A percentile compares a stretch with the other conserved stretches of the same genome.
Conservation (phyloP, 2,113 vertebrate genomes). For the Oryzias celebensis region DNA sequence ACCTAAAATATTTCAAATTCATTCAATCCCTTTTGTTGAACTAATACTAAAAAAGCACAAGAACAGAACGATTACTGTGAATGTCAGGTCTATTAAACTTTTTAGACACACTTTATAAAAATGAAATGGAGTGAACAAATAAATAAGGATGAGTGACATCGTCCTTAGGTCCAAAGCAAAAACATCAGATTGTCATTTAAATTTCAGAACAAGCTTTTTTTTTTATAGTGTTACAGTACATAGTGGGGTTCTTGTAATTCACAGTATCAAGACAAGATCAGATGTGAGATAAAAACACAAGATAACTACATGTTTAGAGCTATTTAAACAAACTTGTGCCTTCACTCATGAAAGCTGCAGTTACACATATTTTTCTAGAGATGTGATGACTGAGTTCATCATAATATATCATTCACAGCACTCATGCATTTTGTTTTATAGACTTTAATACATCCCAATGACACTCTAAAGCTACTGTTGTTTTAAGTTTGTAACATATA, state of each 20-base stretch:
- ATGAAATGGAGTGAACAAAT: too few species aligned
- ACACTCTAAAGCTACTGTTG: conserved; percentile 24
- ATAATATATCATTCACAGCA: conserved; percentile 15
- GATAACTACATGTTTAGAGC: not conserved
- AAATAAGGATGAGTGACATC: not conserved
- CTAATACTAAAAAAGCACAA: not conserved
- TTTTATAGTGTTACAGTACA: conserved; percentile 1
- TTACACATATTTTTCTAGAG: conserved; percentile 3
- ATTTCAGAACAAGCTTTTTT: not conserved
- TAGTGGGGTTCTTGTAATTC: conserved; percentile 7
- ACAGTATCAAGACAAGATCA: conserved; percentile 14
- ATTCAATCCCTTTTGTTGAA: conserved; percentile 8
- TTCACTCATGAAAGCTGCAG: conserved; percentile 19
- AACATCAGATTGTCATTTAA: conserved; percentile 36
- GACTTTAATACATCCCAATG: conserved; percentile 14
- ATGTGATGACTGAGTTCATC: conserved; percentile 6
- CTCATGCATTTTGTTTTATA: conserved; percentile 44
- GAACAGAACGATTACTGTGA: conserved; percentile 4
- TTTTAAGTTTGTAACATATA: not conserved
- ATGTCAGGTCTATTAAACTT: not conserved
- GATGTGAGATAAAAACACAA: conserved; percentile 8
- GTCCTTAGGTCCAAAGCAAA: not conserved
- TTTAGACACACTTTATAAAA: too few species aligned
- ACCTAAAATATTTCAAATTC: too few species aligned
- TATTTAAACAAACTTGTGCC: conserved; percentile 18